These are phyloP conservation scores for Porites divaricata DNA, from an alignment of 92 coral and sea anemone genomes.

Conservation along the genomic window DNA sequence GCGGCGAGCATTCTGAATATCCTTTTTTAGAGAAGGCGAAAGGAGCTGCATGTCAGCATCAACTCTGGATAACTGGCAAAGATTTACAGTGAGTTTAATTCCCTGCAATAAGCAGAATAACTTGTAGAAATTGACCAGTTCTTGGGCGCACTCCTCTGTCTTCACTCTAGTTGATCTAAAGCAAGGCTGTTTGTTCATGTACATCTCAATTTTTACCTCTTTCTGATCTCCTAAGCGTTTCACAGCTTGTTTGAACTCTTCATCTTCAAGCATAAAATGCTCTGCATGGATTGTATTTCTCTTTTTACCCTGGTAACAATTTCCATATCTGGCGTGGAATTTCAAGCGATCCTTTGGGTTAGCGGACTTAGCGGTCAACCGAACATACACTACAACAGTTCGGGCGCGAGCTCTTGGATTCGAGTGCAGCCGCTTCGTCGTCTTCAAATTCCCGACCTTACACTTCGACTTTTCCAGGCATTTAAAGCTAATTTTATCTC, in stretches of 20 bases:
- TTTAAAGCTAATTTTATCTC: neutral
- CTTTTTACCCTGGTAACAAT: slow-evolving; percentile 18
- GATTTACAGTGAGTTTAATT: slow-evolving; percentile 19
- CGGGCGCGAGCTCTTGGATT: slow-evolving; percentile 7
- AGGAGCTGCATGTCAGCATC: neutral
- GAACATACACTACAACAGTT: slow-evolving; percentile 25
- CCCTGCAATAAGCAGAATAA: slow-evolving; percentile 2
- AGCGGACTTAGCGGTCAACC: no score
- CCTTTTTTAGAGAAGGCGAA: neutral
- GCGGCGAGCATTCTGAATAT: slow-evolving; percentile 10
- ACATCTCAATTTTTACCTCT: slow-evolving; percentile 13
- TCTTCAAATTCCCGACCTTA: slow-evolving; percentile 1
- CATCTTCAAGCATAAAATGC: slow-evolving; percentile 40
- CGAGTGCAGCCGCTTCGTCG: neutral
- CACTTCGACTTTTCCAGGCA: slow-evolving; percentile 1
- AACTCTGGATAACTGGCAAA: slow-evolving; percentile 36
- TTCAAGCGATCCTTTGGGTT: neutral
- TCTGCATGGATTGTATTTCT: slow-evolving; percentile 35
- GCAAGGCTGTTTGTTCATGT: slow-evolving; percentile 49
- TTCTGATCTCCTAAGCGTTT: neutral
- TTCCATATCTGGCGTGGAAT: slow-evolving; percentile 49
- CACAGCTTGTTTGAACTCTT: slow-evolving; percentile 20
- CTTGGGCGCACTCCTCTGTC: slow-evolving; percentile 28
- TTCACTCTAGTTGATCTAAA: slow-evolving; percentile 19
- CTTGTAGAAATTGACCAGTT: slow-evolving; percentile 12